phyloP scores from a whole-genome alignment of 37 sponge, comb jelly and placozoan species.

The Axinella damicornis region DNA sequence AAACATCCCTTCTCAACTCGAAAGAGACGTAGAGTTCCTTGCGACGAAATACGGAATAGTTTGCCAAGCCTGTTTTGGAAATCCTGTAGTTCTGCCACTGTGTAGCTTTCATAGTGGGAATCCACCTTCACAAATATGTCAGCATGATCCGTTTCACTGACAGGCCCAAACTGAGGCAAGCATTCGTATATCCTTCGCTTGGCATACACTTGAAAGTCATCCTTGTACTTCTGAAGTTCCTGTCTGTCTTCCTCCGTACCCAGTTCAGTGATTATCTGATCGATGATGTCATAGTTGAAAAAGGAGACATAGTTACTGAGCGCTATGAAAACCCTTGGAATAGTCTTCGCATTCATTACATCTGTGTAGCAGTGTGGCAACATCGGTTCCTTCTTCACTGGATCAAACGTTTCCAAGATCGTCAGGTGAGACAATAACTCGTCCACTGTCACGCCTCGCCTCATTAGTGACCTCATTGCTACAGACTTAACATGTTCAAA shows the following conservation, averaged over 20 bases:
- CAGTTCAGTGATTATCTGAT: neutral
- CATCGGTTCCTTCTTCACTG: too few relatives aligned
- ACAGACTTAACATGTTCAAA: too few relatives aligned
- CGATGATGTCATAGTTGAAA: constrained; percentile 7
- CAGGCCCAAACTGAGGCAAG: neutral
- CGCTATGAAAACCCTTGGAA: neutral
- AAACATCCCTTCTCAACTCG: constrained; percentile 8
- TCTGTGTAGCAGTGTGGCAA: too few relatives aligned
- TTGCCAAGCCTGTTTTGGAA: neutral
- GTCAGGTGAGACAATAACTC: too few relatives aligned
- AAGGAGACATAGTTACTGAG: constrained; percentile 5
- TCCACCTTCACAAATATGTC: constrained; percentile 12
- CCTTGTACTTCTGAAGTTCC: neutral
- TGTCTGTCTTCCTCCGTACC: neutral
- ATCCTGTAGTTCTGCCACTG: neutral
- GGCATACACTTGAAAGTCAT: neutral
- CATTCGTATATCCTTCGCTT: constrained; percentile 22
- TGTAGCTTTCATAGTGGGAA: neutral
- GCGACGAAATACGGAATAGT: neutral
- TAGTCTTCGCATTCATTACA: too few relatives aligned
- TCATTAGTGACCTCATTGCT: too few relatives aligned
- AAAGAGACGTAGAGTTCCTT: neutral
- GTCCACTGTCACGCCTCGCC: too few relatives aligned
- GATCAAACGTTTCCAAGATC: too few relatives aligned
- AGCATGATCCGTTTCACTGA: neutral